Base-by-base conservation (phyloP, 2,888 invertebrate genomes). In the Harpagoxenus sublaevis region DNA sequence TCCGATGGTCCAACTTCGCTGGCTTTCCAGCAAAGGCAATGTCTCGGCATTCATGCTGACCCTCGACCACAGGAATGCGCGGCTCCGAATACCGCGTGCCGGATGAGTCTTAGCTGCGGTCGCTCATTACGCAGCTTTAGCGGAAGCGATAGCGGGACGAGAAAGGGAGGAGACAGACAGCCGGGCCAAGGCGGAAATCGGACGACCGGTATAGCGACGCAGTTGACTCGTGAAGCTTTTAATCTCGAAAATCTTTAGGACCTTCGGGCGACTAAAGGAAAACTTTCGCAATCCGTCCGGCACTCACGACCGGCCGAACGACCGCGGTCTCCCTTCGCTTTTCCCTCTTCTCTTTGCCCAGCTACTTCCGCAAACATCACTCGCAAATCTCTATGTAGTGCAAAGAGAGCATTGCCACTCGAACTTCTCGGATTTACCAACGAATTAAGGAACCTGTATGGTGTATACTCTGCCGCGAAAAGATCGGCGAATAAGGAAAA, bases 371-470 rank as follows among this genome's bases (percentile, higher is more conserved):
- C 92, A 93, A 94, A 94, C 92, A 93, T 91, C 89, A 86, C 90
- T 93, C 88, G 89, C 85, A 88, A 88, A 92, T 91, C 92, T 91
- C 91, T 90, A 87, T 88, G 77, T 87, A 85, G 87, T 84, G 87
- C 86, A 86, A 90, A 89, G 89, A 88, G 85, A 87, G 88, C 78
- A 87, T 87, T 88, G 78, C 88, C 84, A 66, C 83, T 62, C 87
- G 84, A 87, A 84, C 88, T 89, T 77, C 90, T 89, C 87, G 89
- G 89, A 92, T 94, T 92, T 91, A 91, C 89, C 89, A 87, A 90
- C 90, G 92, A 94, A 93, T 93, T 92, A 90, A 88, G 92, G 91
- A 93, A 93, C 92, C 92, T n/a, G 90, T 92, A 91, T 89, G 90
- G 90, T 89, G 90, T 89, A 89, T 92, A 92, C 93, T 93, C 92